A percentile compares a stretch with the other conserved stretches of the same genome.
phyloP scores from a whole-genome alignment of 1,140 invertebrate genomes.

The Drosophila guanche region DNA sequence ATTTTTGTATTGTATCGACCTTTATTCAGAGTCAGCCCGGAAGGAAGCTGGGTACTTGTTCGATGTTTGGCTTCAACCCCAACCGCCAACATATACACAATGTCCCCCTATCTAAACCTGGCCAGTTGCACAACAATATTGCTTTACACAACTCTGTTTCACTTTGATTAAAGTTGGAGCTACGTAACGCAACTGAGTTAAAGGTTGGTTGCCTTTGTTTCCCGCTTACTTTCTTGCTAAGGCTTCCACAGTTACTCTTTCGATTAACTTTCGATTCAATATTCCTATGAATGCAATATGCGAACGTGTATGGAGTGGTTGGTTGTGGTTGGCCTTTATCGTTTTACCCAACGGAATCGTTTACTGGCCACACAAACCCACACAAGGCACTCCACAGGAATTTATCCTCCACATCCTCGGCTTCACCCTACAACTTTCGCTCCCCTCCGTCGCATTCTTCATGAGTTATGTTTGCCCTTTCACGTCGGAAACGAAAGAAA shows the following conservation, averaged over 20 bases:
- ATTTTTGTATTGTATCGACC: slow-evolving; percentile 20
- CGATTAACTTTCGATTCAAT: slow-evolving; percentile 53
- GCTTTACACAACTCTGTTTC: too few relatives aligned
- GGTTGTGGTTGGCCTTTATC: slow-evolving; percentile 19
- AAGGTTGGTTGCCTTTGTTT: background rate
- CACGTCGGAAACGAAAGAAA: slow-evolving; percentile 52
- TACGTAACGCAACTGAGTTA: too few relatives aligned
- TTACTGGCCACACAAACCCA: slow-evolving; percentile 20
- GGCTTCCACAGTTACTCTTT: slow-evolving; percentile 22
- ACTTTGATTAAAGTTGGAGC: too few relatives aligned
- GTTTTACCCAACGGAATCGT: slow-evolving; percentile 15
- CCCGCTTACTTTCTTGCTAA: background rate
- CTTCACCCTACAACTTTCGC: background rate
- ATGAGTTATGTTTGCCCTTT: slow-evolving; percentile 57
- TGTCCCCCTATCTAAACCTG: too few relatives aligned
- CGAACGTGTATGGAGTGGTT: slow-evolving; percentile 29
- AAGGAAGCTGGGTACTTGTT: too few relatives aligned
- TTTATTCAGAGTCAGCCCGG: too few relatives aligned
- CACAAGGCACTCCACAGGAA: slow-evolving; percentile 6
- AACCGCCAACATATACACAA: too few relatives aligned
- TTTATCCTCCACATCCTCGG: background rate
- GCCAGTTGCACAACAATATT: too few relatives aligned
- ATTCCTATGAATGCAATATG: slow-evolving; percentile 49
- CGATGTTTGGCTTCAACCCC: too few relatives aligned
- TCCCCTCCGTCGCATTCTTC: slow-evolving; percentile 57